Conservation (phyloP, 2,797 vertebrate species). For the Myotis pilosus region DNA sequence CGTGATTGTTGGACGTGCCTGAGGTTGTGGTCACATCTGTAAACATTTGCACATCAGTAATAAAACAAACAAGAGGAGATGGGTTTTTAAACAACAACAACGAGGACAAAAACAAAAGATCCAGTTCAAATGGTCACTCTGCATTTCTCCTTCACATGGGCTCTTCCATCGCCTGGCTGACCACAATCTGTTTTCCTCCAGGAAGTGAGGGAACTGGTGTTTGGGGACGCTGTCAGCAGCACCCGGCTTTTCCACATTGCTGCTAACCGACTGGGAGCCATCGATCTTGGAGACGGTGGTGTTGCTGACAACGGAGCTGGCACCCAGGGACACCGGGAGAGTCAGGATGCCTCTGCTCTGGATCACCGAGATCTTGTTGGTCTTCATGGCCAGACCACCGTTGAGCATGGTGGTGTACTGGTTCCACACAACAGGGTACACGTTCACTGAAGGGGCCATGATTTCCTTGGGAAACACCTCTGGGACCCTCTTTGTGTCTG, state of each 20-base stretch:
- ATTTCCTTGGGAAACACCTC: conserved; percentile 95
- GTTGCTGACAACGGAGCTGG: conserved; percentile 87
- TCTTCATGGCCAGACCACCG: conserved; percentile 95
- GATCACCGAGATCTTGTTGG: conserved; percentile 98
- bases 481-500: conserved; percentile 91
- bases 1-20: conserved; percentile 91
- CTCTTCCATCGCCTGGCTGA: conserved; percentile 86
- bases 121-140: conserved; percentile 38
- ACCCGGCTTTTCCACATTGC: conserved; percentile 88
- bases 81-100: conserved; percentile 67
- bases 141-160: neutral
- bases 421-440: conserved; percentile 95
- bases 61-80: conserved; percentile 73
- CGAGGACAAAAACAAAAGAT: neutral
- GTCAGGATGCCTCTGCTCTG: conserved; percentile 93
- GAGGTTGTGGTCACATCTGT: conserved; percentile 83
- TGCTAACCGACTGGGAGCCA: conserved; percentile 85
- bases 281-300: conserved; percentile 91
- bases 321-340: conserved; percentile 89
- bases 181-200: conserved; percentile 97
- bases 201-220: conserved; percentile 94
- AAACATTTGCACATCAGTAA: conserved; percentile 86
- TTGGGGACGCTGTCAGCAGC: conserved; percentile 89
- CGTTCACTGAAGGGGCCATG: conserved; percentile 87
- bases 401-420: conserved; percentile 95